These are phyloP conservation scores for Chunga burmeisteri DNA, from an alignment of 2,113 vertebrate genomes.

Conservation along the genomic window DNA sequence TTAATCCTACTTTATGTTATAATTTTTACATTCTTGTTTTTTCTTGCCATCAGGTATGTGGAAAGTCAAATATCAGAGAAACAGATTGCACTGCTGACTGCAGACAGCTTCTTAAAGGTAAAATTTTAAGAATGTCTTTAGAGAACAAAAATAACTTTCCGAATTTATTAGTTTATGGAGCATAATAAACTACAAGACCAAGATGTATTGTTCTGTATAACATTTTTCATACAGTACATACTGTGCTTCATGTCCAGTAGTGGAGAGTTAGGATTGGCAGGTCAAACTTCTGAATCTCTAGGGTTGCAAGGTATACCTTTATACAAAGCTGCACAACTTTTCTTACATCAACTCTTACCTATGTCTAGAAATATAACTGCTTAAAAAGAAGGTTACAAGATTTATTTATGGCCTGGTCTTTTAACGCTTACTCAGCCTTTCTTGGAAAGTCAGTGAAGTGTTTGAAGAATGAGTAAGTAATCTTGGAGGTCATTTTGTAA, in stretches of 20 bases:
- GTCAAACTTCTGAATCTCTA: neutral
- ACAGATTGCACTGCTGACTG: slow-evolving; percentile 80
- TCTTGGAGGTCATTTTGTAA: neutral
- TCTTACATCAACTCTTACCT: neutral
- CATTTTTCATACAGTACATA: neutral
- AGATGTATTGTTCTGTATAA: neutral
- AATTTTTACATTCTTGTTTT: neutral
- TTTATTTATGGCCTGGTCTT: neutral
- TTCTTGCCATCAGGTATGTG: slow-evolving; percentile 79
- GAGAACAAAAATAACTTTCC: neutral
- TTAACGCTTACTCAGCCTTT: neutral
- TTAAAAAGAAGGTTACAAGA: neutral
- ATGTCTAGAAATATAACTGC: neutral
- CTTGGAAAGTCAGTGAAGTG: neutral
- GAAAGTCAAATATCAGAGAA: slow-evolving; percentile 82
- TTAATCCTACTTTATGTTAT: neutral
- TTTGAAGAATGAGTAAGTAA: neutral
- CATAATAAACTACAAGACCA: neutral
- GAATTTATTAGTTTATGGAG: neutral
- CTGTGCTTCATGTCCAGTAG: neutral
- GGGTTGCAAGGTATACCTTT: neutral
- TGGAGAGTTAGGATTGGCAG: neutral
- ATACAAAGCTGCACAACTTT: neutral
- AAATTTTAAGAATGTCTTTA: neutral
- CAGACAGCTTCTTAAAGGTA: slow-evolving; percentile 88